These are phyloP conservation scores for Sebastes paucispinis DNA, from an alignment of 2,797 vertebrate genomes.

Conservation along the genomic window DNA sequence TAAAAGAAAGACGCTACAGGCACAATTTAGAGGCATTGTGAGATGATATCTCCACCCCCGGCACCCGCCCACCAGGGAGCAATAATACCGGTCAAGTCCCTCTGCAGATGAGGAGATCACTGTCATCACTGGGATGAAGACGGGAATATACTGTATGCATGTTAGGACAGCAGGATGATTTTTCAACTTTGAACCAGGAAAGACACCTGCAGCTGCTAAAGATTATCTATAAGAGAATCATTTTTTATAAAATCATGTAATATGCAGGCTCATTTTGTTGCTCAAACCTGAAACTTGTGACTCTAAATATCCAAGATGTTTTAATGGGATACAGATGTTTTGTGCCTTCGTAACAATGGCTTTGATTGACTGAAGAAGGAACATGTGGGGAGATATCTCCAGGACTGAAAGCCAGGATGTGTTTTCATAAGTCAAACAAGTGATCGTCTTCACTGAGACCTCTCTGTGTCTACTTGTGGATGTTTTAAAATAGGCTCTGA, in stretches of 20 bases:
- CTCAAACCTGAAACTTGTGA: background rate
- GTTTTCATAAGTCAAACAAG: background rate
- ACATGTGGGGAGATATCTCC: background rate
- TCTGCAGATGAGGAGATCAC: conserved; percentile 44
- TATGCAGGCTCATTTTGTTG: background rate
- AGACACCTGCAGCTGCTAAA: background rate
- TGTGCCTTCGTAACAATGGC: conserved; percentile 33
- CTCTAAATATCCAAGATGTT: background rate
- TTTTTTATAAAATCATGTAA: background rate
- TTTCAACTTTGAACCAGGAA: conserved; percentile 5
- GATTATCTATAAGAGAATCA: background rate
- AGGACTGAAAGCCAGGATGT: conserved; percentile 12
- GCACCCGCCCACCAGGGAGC: conserved; percentile 34
- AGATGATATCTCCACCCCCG: conserved; percentile 53
- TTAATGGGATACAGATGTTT: conserved; percentile 1
- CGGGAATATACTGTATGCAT: background rate
- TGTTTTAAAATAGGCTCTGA: conserved; percentile 20
- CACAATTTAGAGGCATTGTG: conserved; percentile 57
- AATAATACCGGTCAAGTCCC: conserved; percentile 39
- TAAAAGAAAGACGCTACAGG: conserved; percentile 46
- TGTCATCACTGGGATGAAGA: conserved; percentile 3
- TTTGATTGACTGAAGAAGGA: conserved; percentile 6
- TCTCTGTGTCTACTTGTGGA: conserved; percentile 20
- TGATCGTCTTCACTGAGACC: background rate
- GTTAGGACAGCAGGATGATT: background rate